Evolutionary conservation across 2,888 invertebrate genomes (phyloP).

Genomic region (Allolobophora icterica): DNA sequence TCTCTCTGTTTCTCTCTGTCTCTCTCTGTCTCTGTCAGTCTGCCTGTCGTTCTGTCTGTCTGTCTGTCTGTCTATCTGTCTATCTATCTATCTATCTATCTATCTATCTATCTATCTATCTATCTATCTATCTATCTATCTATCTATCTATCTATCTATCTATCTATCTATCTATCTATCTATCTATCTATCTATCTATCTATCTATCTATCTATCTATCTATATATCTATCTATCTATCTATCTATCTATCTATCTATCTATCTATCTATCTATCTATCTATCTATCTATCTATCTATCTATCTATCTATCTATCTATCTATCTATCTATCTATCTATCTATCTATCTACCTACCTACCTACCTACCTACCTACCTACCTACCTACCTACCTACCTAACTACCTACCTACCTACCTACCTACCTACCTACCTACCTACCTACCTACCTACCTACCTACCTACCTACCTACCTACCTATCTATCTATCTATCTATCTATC

Average conservation of each 20-base stretch:
- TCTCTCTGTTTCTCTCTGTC: no score
- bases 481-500: no score
- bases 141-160: not conserved
- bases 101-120: not conserved
- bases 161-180: not conserved
- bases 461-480: no score
- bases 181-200: not conserved
- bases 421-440: not conserved
- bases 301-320: not conserved
- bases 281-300: not conserved
- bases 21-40: no score
- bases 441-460: not conserved
- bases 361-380: not conserved
- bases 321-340: not conserved
- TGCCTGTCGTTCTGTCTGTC: no score
- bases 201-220: not conserved
- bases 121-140: not conserved
- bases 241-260: not conserved
- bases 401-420: not conserved
- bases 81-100: not conserved
- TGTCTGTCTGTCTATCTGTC: no score
- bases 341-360: not conserved
- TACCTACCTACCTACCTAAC: not conserved
- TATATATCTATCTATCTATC: not conserved
- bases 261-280: not conserved